Evolutionary conservation across 2,113 vertebrate genomes (phyloP).

Genomic region (Thunnus maccoyii): DNA sequence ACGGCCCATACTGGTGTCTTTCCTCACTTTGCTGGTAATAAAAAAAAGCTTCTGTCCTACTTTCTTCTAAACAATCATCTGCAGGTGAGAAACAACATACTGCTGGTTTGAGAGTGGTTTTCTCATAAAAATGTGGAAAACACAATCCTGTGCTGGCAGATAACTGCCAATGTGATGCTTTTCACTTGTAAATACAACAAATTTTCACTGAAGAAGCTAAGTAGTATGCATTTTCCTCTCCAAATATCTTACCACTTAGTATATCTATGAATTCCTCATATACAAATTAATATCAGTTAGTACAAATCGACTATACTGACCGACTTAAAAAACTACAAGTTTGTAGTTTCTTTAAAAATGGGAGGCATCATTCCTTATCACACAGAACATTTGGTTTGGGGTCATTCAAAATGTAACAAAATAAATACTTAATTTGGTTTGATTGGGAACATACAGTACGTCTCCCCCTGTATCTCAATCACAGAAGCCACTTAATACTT

Average conservation of each 20-base stretch:
- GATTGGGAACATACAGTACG: constrained; percentile 49
- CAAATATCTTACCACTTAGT: neutral
- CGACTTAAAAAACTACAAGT: too few species aligned
- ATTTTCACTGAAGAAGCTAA: neutral
- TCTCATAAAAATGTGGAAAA: neutral
- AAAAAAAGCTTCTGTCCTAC: neutral
- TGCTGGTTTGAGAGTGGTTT: neutral
- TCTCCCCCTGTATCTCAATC: constrained; percentile 12
- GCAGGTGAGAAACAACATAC: neutral
- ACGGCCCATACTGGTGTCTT: neutral
- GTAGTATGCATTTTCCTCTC: neutral
- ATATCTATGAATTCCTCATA: neutral
- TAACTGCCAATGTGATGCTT: neutral
- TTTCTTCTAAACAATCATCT: constrained; percentile 8
- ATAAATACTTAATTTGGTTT: constrained; percentile 79
- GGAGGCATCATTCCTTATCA: constrained; percentile 22
- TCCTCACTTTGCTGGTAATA: neutral
- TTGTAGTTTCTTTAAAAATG: neutral
- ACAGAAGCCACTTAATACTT: constrained; percentile 27
- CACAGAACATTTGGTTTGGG: constrained; percentile 48
- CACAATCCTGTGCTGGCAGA: neutral
- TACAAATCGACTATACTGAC: neutral
- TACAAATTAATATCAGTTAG: constrained; percentile 1
- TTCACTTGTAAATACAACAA: constrained; percentile 1
- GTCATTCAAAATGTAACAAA: constrained; percentile 33